Percentiles rank a stretch among this genome's conserved stretches.
phyloP scores from a whole-genome alignment of 2,888 invertebrate species.

The Caprella mutica region DNA sequence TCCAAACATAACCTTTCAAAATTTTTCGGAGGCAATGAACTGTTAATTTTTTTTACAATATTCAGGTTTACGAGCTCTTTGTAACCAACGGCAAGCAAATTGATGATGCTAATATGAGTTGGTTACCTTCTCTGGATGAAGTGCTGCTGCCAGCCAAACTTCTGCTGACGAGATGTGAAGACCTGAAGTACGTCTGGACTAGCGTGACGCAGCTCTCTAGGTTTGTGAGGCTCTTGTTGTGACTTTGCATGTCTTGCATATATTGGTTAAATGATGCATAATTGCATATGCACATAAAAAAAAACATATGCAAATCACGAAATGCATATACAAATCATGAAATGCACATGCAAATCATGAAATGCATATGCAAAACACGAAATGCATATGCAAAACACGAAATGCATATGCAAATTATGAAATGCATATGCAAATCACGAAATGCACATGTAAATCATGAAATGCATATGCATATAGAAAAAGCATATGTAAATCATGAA shows the following conservation, averaged over 20 bases:
- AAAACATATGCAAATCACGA: no score
- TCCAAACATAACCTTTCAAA: no score
- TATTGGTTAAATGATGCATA: not conserved
- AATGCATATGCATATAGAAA: no score
- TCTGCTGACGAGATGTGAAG: conserved; percentile 25
- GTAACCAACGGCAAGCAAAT: not conserved
- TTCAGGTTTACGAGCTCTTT: not conserved
- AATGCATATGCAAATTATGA: no score
- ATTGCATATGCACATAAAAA: no score
- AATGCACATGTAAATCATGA: no score
- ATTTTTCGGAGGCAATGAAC: not conserved
- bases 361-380: no score
- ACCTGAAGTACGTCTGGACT: conserved; percentile 29
- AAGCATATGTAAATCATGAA: no score
- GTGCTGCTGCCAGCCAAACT: conserved; percentile 25
- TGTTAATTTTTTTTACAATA: no score
- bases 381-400: no score
- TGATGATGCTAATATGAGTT: not conserved
- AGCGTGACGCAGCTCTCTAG: conserved; percentile 29
- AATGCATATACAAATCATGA: not conserved
- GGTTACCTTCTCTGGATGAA: conserved; percentile 17
- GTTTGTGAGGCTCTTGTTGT: not conserved
- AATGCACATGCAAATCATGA: not conserved
- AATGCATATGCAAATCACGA: no score
- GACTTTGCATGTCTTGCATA: not conserved